phyloP scores from a whole-genome alignment of 2,113 vertebrate species.

The Microcebus murinus region DNA sequence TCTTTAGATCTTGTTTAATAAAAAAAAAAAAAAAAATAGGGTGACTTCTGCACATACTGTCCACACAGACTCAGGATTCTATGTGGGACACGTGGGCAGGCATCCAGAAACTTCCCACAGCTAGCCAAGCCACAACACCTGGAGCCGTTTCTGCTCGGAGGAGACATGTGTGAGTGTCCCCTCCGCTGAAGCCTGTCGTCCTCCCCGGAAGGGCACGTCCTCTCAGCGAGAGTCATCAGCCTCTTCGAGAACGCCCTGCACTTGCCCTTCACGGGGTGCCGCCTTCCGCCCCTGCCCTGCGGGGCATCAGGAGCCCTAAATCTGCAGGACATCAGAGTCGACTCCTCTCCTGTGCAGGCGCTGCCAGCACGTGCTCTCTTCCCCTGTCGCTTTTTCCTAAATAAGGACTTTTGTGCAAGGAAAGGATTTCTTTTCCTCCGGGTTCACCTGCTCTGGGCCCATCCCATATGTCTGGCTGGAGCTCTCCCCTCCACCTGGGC shows the following conservation, averaged over 20 bases:
- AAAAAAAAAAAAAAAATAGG: not conserved
- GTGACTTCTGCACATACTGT: not conserved
- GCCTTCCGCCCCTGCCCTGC: not conserved
- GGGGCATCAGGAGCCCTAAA: not conserved
- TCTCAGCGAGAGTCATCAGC: not conserved
- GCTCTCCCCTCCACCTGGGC: no score
- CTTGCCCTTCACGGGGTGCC: not conserved
- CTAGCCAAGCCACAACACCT: not conserved
- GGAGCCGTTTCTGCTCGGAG: not conserved
- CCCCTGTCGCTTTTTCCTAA: not conserved
- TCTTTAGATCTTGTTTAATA: not conserved
- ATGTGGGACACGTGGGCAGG: not conserved
- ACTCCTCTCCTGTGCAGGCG: accelerated
- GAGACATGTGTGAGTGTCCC: not conserved
- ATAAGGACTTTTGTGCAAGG: not conserved
- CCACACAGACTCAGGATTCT: not conserved
- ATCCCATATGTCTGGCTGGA: not conserved
- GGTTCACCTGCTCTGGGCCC: accelerated
- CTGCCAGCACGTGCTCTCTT: not conserved
- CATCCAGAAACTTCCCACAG: slow-evolving; percentile 44
- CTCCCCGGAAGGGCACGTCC: not conserved
- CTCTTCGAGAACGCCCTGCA: accelerated
- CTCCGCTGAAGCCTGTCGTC: not conserved
- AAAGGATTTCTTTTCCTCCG: not conserved
- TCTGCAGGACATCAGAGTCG: not conserved